Conservation (phyloP, 2,888 invertebrate genomes). For the Rapana venosa region DNA sequence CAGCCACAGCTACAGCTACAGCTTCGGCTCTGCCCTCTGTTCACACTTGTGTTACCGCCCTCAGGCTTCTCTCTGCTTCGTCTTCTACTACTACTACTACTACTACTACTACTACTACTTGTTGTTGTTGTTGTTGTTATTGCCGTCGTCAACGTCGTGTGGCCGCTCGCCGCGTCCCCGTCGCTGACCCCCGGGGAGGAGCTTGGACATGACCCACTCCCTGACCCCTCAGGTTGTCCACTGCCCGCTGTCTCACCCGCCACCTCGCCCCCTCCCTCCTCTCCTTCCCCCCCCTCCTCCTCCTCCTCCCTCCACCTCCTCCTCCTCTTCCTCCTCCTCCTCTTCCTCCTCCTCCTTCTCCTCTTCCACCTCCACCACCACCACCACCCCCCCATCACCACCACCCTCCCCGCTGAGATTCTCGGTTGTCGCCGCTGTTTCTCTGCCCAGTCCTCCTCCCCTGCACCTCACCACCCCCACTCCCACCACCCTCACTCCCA, state of each 20-base stretch:
- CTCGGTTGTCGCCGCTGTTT: neutral
- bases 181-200: slow-evolving; percentile 44
- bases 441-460: neutral
- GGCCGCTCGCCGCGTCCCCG: slow-evolving; percentile 31
- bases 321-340: neutral
- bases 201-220: slow-evolving; percentile 42
- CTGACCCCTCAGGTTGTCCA: slow-evolving; percentile 9
- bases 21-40: neutral
- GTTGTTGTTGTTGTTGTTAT: slow-evolving; percentile 2
- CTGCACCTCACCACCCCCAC: neutral
- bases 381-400: neutral
- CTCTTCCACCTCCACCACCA: neutral
- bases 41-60: neutral
- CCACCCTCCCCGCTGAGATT: neutral
- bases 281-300: neutral
- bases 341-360: neutral
- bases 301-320: neutral
- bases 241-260: slow-evolving; percentile 27
- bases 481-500: neutral
- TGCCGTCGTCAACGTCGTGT: slow-evolving; percentile 25
- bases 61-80: neutral
- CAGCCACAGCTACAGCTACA: too few relatives aligned
- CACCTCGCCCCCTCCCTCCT: neutral
- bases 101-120: neutral
- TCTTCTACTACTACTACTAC: neutral